A percentile compares a stretch with the other conserved stretches of the same genome.
Conservation (phyloP, 2,113 vertebrate genomes). For the Prinia subflava region DNA sequence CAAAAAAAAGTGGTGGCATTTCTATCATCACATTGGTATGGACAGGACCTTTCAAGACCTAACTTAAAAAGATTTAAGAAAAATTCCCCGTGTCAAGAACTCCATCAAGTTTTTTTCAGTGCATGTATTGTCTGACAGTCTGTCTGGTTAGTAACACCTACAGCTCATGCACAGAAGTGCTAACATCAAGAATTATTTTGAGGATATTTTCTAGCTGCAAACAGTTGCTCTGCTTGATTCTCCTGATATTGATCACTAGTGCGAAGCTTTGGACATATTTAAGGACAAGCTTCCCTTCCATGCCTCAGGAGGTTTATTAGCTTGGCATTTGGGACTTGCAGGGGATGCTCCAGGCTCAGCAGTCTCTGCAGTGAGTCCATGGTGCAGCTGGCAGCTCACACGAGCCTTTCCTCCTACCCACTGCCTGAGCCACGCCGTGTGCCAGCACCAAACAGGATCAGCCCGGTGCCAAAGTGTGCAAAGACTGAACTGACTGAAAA, state of each 20-base stretch:
- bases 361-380: fast-evolving
- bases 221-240: background rate
- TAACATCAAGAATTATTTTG: background rate
- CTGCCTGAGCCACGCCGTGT: background rate
- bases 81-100: background rate
- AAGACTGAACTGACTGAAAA: background rate
- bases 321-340: background rate
- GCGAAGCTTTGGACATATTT: background rate
- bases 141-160: background rate
- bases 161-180: background rate
- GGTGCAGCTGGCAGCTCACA: background rate
- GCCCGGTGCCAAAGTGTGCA: background rate
- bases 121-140: background rate
- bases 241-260: background rate
- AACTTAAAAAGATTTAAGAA: background rate
- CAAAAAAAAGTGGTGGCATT: background rate
- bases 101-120: background rate
- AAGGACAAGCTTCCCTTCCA: background rate
- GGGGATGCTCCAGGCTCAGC: background rate
- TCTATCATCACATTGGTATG: background rate
- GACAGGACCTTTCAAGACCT: background rate
- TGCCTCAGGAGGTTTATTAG: background rate
- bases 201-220: background rate
- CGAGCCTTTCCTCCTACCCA: background rate
- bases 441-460: background rate